Percentiles rank a stretch among this genome's conserved stretches.
Evolutionary conservation across 2,113 vertebrate species (phyloP).

Genomic region (Rhabdornis inornatus): DNA sequence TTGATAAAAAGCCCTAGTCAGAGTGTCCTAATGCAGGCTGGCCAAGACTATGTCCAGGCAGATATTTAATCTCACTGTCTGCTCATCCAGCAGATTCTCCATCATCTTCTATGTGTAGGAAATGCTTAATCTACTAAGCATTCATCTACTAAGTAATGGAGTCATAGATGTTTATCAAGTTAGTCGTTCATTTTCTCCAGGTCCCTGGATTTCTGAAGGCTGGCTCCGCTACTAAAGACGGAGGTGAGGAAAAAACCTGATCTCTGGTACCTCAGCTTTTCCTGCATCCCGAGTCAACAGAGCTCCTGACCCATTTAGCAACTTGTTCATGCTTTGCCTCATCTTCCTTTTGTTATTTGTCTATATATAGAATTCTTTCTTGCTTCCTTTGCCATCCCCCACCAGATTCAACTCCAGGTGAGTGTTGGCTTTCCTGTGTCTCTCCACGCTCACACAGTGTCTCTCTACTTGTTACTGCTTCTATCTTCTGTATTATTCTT

Average conservation of each 20-base stretch:
- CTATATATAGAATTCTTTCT: not conserved
- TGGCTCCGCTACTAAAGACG: not conserved
- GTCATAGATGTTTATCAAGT: not conserved
- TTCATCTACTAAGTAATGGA: not conserved
- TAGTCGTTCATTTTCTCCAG: not conserved
- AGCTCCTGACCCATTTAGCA: not conserved
- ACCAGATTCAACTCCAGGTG: not conserved
- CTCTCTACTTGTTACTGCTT: not conserved
- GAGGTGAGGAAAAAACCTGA: not conserved
- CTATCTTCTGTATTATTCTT: not conserved
- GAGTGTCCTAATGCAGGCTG: not conserved
- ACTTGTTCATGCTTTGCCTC: not conserved
- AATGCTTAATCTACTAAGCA: not conserved
- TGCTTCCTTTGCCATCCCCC: not conserved
- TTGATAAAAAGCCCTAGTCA: not conserved
- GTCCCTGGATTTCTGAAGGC: not conserved
- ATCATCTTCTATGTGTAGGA: not conserved
- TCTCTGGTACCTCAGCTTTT: not conserved
- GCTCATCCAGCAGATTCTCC: not conserved
- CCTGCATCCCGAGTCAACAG: accelerated
- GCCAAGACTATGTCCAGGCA: not conserved
- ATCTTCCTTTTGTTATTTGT: not conserved
- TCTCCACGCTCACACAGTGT: not conserved
- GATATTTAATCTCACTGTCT: not conserved
- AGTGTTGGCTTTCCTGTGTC: not conserved